These are phyloP conservation scores for Stenurella melanura DNA, from an alignment of 2,888 invertebrate species.

Conservation along the genomic window DNA sequence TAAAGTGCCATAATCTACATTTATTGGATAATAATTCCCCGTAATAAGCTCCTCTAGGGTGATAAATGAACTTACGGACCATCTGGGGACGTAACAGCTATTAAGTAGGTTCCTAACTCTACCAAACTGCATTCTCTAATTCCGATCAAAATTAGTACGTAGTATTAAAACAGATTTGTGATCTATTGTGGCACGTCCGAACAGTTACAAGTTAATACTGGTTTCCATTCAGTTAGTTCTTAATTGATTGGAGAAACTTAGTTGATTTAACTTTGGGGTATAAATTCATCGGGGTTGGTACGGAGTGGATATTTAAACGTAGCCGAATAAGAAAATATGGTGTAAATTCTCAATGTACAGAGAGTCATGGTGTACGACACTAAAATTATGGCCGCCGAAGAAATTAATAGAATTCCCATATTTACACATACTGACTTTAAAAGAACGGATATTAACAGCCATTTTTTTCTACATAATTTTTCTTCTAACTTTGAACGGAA, in stretches of 20 bases:
- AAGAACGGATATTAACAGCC: no score
- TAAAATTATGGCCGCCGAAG: no score
- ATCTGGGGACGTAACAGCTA: slow-evolving; percentile 51
- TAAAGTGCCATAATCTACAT: not conserved
- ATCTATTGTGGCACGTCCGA: slow-evolving; percentile 32
- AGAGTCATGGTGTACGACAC: no score
- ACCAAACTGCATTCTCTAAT: slow-evolving; percentile 35
- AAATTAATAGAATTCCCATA: no score
- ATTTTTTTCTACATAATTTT: no score
- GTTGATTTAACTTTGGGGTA: slow-evolving; percentile 14
- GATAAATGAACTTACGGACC: slow-evolving; percentile 52
- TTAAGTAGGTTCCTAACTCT: slow-evolving; percentile 47
- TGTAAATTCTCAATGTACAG: no score
- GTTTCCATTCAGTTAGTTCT: slow-evolving; percentile 32
- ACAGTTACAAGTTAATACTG: slow-evolving; percentile 40
- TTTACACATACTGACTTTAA: no score
- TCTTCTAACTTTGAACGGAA: no score
- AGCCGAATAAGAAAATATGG: not conserved
- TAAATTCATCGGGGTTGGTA: not conserved
- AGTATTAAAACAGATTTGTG: slow-evolving; percentile 39
- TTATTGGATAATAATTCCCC: slow-evolving; percentile 14
- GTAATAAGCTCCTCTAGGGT: slow-evolving; percentile 29
- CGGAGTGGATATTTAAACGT: not conserved
- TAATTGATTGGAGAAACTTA: slow-evolving; percentile 40
- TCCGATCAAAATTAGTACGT: slow-evolving; percentile 36